phyloP scores from a whole-genome alignment of 2,888 invertebrate genomes.

The Heliconius ismenius region DNA sequence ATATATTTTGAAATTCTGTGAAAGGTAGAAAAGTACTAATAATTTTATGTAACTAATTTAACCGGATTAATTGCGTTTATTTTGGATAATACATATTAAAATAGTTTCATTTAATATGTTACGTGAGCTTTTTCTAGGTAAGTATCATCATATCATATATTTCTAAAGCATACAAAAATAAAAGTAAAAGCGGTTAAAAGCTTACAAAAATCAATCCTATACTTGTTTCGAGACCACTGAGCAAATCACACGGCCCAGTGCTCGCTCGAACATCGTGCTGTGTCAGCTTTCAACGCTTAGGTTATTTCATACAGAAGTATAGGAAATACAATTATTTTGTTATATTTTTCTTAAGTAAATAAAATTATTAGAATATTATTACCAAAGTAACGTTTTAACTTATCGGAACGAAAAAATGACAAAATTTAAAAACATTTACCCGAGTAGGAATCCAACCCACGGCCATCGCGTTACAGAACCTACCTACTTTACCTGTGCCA shows the following conservation, averaged over 20 bases:
- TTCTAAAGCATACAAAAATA: conserved; percentile 1
- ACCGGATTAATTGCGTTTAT: too few relatives aligned
- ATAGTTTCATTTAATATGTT: too few relatives aligned
- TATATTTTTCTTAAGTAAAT: background rate
- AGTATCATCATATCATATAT: background rate
- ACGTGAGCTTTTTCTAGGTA: too few relatives aligned
- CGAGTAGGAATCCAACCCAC: background rate
- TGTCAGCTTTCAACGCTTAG: conserved; percentile 21
- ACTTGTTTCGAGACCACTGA: conserved; percentile 26
- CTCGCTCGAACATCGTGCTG: conserved; percentile 13
- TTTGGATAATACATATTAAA: too few relatives aligned
- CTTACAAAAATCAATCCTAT: conserved; percentile 22
- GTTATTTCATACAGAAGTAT: conserved; percentile 1
- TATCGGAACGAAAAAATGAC: too few relatives aligned
- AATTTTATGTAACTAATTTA: too few relatives aligned
- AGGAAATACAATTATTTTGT: background rate
- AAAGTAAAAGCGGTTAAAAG: conserved; percentile 13
- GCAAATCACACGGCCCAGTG: conserved; percentile 23
- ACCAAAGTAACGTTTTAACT: too few relatives aligned
- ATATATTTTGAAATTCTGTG: too few relatives aligned
- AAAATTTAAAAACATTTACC: background rate
- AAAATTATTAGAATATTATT: too few relatives aligned
- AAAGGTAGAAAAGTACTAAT: too few relatives aligned
- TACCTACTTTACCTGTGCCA: too few relatives aligned
- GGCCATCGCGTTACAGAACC: background rate